Evolutionary conservation across 2,888 invertebrate species (phyloP).

Genomic region (Rotaria magnacalcarata): DNA sequence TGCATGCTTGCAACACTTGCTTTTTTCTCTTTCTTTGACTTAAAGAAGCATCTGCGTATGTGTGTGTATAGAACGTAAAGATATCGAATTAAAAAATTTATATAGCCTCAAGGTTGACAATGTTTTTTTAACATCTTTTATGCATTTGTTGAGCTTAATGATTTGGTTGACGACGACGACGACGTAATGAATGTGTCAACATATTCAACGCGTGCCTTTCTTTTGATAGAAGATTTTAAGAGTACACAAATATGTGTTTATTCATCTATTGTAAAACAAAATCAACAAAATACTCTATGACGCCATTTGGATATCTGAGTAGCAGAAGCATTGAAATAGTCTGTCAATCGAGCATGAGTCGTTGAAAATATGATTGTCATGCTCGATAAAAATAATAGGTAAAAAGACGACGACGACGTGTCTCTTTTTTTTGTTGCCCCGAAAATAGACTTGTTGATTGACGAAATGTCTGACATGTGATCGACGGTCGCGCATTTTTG

Average conservation of each 20-base stretch:
- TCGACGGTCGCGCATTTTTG: constrained; percentile 13
- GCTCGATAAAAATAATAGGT: constrained; percentile 4
- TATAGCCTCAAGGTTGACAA: constrained; percentile 1
- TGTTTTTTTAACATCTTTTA: constrained; percentile 10
- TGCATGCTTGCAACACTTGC: background rate
- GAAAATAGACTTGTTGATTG: background rate
- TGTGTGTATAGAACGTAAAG: background rate
- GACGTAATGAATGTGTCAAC: constrained; percentile 31
- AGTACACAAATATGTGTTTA: constrained; percentile 11
- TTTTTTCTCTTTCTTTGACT: background rate
- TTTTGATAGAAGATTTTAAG: constrained; percentile 26
- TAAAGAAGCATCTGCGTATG: constrained; percentile 6
- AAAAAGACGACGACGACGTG: background rate
- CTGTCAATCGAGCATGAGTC: background rate
- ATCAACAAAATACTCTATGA: background rate
- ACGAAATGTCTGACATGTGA: constrained; percentile 19
- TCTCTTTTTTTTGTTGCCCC: background rate
- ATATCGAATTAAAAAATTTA: constrained; percentile 18
- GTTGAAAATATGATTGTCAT: constrained; percentile 9
- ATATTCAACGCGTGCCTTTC: constrained; percentile 29
- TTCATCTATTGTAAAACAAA: constrained; percentile 20
- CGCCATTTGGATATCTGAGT: constrained; percentile 17
- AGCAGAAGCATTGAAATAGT: background rate
- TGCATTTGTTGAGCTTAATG: background rate
- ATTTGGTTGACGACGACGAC: constrained; percentile 1